These are phyloP conservation scores for Oreotrochilus melanogaster DNA, from an alignment of 2,113 vertebrate genomes.

Conservation along the genomic window DNA sequence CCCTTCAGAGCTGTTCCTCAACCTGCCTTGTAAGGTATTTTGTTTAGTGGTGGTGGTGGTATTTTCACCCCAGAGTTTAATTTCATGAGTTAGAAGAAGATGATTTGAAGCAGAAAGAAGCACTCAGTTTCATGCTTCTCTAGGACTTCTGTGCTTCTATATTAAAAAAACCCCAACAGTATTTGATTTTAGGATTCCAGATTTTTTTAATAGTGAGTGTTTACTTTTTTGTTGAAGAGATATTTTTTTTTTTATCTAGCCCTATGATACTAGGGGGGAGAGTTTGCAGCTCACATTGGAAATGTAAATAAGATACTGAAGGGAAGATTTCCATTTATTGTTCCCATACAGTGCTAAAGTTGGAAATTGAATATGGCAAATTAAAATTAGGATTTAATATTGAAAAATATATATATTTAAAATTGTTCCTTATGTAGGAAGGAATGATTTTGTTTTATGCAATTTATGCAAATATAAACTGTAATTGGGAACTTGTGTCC, in stretches of 20 bases:
- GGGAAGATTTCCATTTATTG: neutral
- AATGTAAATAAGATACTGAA: neutral
- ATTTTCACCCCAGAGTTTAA: neutral
- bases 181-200: neutral
- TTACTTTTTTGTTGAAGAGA: neutral
- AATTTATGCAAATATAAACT: neutral
- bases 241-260: neutral
- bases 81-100: neutral
- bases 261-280: fast-evolving
- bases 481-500: neutral
- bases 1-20: neutral
- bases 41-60: neutral
- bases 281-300: neutral
- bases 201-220: neutral
- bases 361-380: neutral
- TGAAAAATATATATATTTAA: neutral
- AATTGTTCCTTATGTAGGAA: neutral
- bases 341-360: neutral
- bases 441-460: neutral
- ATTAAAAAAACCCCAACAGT: neutral
- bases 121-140: neutral
- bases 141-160: neutral
- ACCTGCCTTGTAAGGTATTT: neutral
- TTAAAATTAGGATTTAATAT: neutral
- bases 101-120: neutral